These are phyloP conservation scores for Cathartes aura DNA, from an alignment of 2,113 vertebrate species.

Conservation along the genomic window DNA sequence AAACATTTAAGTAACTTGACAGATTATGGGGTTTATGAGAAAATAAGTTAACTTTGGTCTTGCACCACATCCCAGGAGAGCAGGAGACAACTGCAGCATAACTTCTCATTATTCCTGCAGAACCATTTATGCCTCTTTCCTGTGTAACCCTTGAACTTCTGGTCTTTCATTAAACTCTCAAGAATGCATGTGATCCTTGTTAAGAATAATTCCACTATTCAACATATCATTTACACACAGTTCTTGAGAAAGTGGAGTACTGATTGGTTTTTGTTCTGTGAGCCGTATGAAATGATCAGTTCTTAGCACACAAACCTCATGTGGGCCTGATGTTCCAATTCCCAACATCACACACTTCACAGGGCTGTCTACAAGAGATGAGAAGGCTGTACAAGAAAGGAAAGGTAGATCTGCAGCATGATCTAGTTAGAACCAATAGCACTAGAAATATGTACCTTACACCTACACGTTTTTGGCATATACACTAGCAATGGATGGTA, in stretches of 20 bases:
- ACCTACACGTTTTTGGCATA: not conserved
- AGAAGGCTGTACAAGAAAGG: not conserved
- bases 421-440: not conserved
- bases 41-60: conserved; percentile 7
- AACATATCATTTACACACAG: not conserved
- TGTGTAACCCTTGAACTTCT: not conserved
- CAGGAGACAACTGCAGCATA: not conserved
- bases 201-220: not conserved
- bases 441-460: not conserved
- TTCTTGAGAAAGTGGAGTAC: not conserved
- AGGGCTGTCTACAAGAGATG: not conserved
- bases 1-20: conserved; percentile 8
- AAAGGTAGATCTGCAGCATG: not conserved
- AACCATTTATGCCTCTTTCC: not conserved
- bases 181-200: not conserved
- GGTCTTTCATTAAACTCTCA: not conserved
- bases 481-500: not conserved
- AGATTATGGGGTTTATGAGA: conserved; percentile 31
- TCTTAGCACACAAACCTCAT: not conserved
- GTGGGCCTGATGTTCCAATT: not conserved
- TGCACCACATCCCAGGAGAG: not conserved
- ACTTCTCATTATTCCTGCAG: not conserved
- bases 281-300: not conserved
- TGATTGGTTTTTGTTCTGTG: not conserved
- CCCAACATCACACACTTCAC: not conserved